Base-by-base conservation (phyloP, 2,888 invertebrate genomes). In the Drosophila borborema region DNA sequence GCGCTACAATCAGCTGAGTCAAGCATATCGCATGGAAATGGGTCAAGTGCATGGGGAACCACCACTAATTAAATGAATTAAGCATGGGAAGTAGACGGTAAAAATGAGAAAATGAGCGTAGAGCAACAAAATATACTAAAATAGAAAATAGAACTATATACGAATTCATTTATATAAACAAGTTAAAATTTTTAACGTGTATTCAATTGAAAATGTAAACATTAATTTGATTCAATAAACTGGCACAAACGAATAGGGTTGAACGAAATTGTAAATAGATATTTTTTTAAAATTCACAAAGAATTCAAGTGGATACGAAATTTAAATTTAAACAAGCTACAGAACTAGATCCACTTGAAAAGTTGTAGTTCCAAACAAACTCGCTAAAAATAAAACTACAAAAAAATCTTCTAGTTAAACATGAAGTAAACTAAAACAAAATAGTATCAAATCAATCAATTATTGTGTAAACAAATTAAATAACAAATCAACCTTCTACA, bases 1-100 rank as follows among this genome's bases (percentile, higher is more conserved):
- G 66, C 78, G 59, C 78, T 78, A 72, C 78, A 53, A 55, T 64
- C 55, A 65, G 69, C 34, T 9, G 20, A 14, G 46, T 16, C 34
- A 36, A 34, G 72, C 72, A 76, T 68, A 70, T 69, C 43, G 31
- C 46, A 55, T 23, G 14, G 31, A 51, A 70, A 56, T 69, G 60
- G 56, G 53, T 59, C 48, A 73, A 63, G 64, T 72, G 45, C 72
- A 64, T 16, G 14, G 55, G 20, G 34, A 48, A 34, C 43, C 23
- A 34, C 43, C 23, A 16, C 20, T 43, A 40, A 58, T 51, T 55
- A 46, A 45, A 18, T 48, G 20, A 43, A 31, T 41, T 41, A 28
- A 14, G 45, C 20, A 54, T 40, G 3, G 28, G 16, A 16, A 10
- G 10, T 59, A 45, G 7, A 3, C 0, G 0, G 6, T 23, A 5